Evolutionary conservation across 2,797 vertebrate species (phyloP), one percentile per base, ranked within the genome.

Genomic region (Sarcophilus harrisii): DNA sequence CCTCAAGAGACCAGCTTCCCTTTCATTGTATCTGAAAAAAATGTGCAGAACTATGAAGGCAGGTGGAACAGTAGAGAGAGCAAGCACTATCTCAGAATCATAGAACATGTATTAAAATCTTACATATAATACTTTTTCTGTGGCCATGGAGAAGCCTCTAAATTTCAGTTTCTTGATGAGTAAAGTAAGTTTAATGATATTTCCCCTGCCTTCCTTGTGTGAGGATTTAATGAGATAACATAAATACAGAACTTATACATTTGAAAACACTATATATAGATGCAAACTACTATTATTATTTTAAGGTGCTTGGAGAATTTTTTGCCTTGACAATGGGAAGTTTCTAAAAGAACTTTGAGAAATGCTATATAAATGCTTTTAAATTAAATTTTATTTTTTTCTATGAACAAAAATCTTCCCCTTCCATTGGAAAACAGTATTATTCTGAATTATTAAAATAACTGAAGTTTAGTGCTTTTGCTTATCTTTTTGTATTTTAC

Each of bases 371-470:
- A 49, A 45, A 81, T 81, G 38, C 6, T 81, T 73, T 73, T 45
- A 81, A 81, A 81, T 81, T 27, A 27, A 38, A 81, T 81, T 11
- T 45, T 81, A 3, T 45, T 9, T 3, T 45, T 45, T 81, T 81
- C 24, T 27, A 0, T 49, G 73, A 49, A 49, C 24, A 49, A 49
- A 81, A 81, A 45, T 45, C 38, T 87, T 87, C 21, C 24, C 18
- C 24, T 49, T 45, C 73, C 38, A 87, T 4, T 49, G 38, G 73
- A 27, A 28, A 45, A 45, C 59, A 59, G 92, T 13, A 45, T 89
- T 94, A 91, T 93, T 91, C 52, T 94, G 52, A 91, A 24, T 90
- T 90, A 59, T 62, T 94, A 27, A 38, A 94, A 91, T 96, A 94
- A n/a, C 73, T 94, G 6, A 91, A 3, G 81, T 13, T 89, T 3